Evolutionary conservation across 2,888 invertebrate genomes (phyloP).

Genomic region (Eurois occulta): DNA sequence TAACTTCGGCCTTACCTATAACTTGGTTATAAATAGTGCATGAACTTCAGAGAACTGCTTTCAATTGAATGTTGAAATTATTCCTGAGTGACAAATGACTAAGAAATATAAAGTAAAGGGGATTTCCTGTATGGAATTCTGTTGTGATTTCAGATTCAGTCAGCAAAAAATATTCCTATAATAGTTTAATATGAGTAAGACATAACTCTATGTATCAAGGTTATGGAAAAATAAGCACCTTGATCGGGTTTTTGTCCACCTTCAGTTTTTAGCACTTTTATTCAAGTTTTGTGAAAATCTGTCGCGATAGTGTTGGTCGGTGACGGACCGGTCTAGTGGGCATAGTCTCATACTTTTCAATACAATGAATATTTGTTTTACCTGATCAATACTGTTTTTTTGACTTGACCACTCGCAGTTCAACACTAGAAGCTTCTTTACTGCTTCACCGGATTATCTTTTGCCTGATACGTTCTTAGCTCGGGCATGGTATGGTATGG

Average conservation of each 20-base stretch:
- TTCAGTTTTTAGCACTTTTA: not conserved
- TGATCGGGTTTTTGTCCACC: not conserved
- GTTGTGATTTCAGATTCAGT: not conserved
- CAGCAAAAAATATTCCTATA: constrained; percentile 8
- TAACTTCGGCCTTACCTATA: constrained; percentile 33
- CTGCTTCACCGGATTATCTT: no score
- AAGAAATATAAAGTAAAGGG: constrained; percentile 12
- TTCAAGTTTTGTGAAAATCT: not conserved
- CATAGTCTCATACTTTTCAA: not conserved
- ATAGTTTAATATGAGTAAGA: not conserved
- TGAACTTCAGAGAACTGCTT: constrained; percentile 48
- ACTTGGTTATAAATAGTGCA: constrained; percentile 57
- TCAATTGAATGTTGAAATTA: constrained; percentile 40
- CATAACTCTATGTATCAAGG: not conserved
- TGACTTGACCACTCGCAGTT: no score
- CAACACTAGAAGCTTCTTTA: no score
- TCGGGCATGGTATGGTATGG: not conserved
- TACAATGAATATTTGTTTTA: not conserved
- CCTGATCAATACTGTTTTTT: not conserved
- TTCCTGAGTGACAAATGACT: constrained; percentile 14
- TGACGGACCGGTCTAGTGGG: no score
- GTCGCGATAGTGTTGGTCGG: not conserved
- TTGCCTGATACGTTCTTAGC: not conserved
- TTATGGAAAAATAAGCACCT: not conserved
- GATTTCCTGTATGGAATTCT: constrained; percentile 51